Conservation (phyloP, 2,113 vertebrate species). For the Brachypteracias leptosomus region DNA sequence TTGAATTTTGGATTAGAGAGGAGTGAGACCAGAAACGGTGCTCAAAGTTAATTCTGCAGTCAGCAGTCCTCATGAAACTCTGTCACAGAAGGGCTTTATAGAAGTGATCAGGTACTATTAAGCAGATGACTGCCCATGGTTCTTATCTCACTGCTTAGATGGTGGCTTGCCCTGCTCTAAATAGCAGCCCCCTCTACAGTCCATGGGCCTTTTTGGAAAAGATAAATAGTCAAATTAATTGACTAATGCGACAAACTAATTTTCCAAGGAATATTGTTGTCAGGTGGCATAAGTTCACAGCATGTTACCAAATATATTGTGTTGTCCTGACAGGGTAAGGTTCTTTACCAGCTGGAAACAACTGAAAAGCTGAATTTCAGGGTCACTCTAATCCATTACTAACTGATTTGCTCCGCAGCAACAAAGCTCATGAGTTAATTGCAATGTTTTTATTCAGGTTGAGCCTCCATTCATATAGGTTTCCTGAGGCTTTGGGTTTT, state of each 20-base stretch:
- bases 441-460: not conserved
- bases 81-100: not conserved
- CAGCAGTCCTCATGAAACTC: not conserved
- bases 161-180: not conserved
- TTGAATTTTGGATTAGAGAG: not conserved
- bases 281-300: not conserved
- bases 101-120: not conserved
- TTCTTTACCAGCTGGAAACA: not conserved
- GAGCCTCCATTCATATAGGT: not conserved
- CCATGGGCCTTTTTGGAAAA: not conserved
- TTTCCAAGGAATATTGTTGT: not conserved
- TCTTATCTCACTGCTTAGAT: not conserved
- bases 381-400: not conserved
- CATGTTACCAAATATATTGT: not conserved
- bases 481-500: not conserved
- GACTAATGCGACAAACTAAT: not conserved
- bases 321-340: not conserved
- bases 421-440: not conserved
- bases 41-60: not conserved
- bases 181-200: not conserved
- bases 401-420: not conserved
- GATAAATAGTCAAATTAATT: not conserved
- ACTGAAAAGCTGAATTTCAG: not conserved
- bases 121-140: not conserved
- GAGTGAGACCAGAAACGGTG: not conserved